Evolutionary conservation across 2,797 vertebrate species (phyloP).

Genomic region (Acanthopagrus latus): DNA sequence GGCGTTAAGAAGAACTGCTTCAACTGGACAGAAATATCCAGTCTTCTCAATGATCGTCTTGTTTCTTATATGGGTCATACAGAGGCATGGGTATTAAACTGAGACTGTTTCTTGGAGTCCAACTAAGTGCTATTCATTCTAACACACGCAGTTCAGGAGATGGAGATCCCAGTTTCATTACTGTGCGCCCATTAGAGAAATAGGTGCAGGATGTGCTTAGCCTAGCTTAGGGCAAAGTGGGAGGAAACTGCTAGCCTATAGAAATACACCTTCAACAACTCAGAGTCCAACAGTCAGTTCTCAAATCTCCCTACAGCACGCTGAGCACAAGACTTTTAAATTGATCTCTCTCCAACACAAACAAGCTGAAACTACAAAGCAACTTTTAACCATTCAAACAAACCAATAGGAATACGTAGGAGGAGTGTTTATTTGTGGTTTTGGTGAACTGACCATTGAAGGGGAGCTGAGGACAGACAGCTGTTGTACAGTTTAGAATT

Average conservation of each 20-base stretch:
- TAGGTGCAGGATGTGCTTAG: not conserved
- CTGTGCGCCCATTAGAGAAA: not conserved
- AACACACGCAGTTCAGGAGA: not conserved
- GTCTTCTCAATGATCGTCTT: too few relatives aligned
- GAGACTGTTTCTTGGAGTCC: too few relatives aligned
- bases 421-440: not conserved
- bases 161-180: not conserved
- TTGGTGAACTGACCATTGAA: not conserved
- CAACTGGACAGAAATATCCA: too few relatives aligned
- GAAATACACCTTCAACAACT: not conserved
- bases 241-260: not conserved
- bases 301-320: not conserved
- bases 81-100: too few relatives aligned
- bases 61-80: too few relatives aligned
- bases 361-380: slow-evolving; percentile 11
- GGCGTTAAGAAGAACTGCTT: too few relatives aligned
- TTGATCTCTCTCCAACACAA: not conserved
- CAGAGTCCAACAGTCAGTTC: too few relatives aligned
- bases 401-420: not conserved
- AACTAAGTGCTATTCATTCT: not conserved
- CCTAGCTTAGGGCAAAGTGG: slow-evolving; percentile 1
- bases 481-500: not conserved
- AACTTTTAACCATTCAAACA: not conserved
- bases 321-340: not conserved
- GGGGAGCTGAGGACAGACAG: not conserved